phyloP scores from a whole-genome alignment of 1,140 invertebrate species.

The Lepidotrigona ventralis region DNA sequence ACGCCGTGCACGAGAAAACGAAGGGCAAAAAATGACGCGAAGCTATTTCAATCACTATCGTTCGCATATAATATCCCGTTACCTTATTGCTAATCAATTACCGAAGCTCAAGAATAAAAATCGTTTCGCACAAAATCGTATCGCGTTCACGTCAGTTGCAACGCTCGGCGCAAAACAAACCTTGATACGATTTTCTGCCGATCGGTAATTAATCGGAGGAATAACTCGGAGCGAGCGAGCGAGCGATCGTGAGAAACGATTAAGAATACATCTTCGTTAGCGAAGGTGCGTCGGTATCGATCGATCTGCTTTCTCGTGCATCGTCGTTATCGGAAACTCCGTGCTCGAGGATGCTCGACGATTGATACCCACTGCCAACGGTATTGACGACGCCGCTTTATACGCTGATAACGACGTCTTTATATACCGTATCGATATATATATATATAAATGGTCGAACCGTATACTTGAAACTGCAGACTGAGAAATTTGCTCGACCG shows the following conservation, averaged over 20 bases:
- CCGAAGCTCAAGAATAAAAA: too few species aligned
- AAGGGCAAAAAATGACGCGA: neutral
- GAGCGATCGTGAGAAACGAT: conserved; percentile 43
- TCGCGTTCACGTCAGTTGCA: neutral
- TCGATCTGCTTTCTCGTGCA: neutral
- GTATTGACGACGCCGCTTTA: conserved; percentile 13
- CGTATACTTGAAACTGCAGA: neutral
- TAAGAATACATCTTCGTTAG: conserved; percentile 34
- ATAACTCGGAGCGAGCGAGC: neutral
- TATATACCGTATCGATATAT: neutral
- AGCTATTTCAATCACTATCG: neutral
- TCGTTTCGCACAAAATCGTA: neutral
- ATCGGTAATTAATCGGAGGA: conserved; percentile 12
- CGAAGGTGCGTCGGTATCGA: conserved; percentile 12
- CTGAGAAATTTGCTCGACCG: neutral
- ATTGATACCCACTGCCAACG: conserved; percentile 15
- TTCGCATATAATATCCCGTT: neutral
- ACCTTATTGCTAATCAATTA: neutral
- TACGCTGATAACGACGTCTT: conserved; percentile 11
- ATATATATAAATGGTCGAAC: neutral
- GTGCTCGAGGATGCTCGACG: neutral
- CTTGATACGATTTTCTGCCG: neutral
- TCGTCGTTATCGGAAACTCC: neutral
- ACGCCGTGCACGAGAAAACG: neutral
- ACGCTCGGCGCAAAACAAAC: neutral